These are phyloP conservation scores for Pyrrhia umbra DNA, from an alignment of 2,888 invertebrate species.

Conservation along the genomic window DNA sequence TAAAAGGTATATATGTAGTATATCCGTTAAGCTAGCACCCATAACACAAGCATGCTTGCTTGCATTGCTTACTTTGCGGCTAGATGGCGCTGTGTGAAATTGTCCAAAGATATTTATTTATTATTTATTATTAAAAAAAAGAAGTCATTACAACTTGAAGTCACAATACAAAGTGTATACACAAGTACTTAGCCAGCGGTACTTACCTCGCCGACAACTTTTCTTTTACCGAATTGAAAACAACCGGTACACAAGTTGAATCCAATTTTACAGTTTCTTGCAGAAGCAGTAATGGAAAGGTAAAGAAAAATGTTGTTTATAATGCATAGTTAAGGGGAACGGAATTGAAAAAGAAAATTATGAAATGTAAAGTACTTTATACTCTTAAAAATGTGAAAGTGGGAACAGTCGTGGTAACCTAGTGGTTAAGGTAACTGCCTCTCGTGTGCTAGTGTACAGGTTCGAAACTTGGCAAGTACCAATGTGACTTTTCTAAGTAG, in stretches of 20 bases:
- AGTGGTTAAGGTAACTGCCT: too few species aligned
- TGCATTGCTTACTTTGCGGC: too few species aligned
- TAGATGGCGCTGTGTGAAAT: too few species aligned
- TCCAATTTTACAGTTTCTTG: conserved; percentile 50
- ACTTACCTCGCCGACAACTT: conserved; percentile 50
- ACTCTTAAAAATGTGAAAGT: background rate
- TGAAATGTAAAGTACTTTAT: background rate
- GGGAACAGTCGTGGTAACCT: too few species aligned
- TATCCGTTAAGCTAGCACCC: too few species aligned
- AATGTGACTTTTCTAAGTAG: too few species aligned
- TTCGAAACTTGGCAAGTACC: too few species aligned
- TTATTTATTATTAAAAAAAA: conserved; percentile 4
- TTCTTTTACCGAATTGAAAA: conserved; percentile 62
- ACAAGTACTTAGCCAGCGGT: conserved; percentile 40
- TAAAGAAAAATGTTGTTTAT: conserved; percentile 29
- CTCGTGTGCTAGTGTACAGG: too few species aligned
- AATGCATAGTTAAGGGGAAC: conserved; percentile 23
- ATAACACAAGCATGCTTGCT: too few species aligned
- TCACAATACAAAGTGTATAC: conserved; percentile 33
- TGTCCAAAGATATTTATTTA: too few species aligned
- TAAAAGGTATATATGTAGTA: too few species aligned
- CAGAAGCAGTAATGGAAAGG: conserved; percentile 32
- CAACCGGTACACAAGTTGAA: conserved; percentile 53
- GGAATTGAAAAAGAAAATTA: background rate
- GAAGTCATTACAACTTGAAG: conserved; percentile 41